Evolutionary conservation across 1,140 invertebrate genomes (phyloP).

Genomic region (Lanistes nyassanus): DNA sequence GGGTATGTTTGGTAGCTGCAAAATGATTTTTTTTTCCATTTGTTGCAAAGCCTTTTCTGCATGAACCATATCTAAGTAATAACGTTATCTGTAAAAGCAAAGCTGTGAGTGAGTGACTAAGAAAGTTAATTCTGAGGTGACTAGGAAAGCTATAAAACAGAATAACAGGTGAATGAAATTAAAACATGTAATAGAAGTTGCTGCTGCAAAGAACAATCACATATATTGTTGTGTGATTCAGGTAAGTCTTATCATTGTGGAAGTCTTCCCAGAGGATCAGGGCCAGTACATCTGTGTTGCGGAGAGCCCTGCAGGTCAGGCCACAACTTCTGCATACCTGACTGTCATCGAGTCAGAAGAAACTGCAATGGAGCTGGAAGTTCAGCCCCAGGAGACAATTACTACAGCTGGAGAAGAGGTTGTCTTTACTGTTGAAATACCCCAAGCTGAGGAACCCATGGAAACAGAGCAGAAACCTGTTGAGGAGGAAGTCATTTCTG

Average conservation of each 20-base stretch:
- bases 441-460: slow-evolving; percentile 26
- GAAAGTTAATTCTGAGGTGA: no score
- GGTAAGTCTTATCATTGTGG: slow-evolving; percentile 63
- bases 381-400: slow-evolving; percentile 18
- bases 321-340: slow-evolving; percentile 76
- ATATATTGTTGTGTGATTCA: slow-evolving; percentile 1
- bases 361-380: slow-evolving; percentile 41
- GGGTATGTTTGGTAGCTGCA: no score
- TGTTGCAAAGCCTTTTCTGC: no score
- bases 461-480: slow-evolving; percentile 50
- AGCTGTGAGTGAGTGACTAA: no score
- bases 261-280: slow-evolving; percentile 68
- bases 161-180: no score
- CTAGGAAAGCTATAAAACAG: no score
- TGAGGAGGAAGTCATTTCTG: slow-evolving; percentile 7
- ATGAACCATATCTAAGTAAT: no score
- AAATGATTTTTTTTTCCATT: no score
- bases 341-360: slow-evolving; percentile 60
- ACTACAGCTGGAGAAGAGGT: slow-evolving; percentile 24
- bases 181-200: no score
- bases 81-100: no score
- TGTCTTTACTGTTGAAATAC: slow-evolving; percentile 21
- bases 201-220: no score
- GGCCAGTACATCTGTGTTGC: slow-evolving; percentile 80
- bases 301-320: slow-evolving; percentile 84